Conservation (phyloP, 2,797 vertebrate species). For the Girardinus metallicus region DNA sequence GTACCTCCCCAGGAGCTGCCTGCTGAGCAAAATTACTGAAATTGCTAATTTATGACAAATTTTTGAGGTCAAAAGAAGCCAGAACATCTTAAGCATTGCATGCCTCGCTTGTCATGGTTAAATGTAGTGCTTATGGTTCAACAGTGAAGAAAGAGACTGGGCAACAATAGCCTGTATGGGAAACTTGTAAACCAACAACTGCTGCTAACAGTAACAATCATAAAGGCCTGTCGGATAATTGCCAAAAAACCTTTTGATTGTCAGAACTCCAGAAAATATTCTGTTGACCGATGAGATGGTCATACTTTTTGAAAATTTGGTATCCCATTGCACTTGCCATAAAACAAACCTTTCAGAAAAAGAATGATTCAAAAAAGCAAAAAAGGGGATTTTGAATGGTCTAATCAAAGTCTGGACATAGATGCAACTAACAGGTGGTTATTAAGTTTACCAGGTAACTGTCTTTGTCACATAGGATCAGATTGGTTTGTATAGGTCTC, state of each 20-base stretch:
- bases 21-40: not conserved
- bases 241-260: not conserved
- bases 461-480: not conserved
- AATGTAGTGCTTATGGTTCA: not conserved
- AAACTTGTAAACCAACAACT: not conserved
- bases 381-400: not conserved
- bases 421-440: not conserved
- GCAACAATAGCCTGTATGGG: not conserved
- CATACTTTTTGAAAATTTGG: not conserved
- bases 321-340: not conserved
- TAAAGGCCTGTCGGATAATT: not conserved
- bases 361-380: not conserved
- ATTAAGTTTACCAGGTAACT: not conserved
- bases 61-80: not conserved
- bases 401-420: not conserved
- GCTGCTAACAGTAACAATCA: not conserved
- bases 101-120: not conserved
- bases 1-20: not conserved
- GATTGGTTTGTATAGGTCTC: not conserved
- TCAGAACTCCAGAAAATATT: not conserved
- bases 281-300: not conserved
- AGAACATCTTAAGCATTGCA: not conserved
- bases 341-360: not conserved
- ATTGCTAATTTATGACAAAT: not conserved
- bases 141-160: not conserved